Base-by-base conservation (phyloP, 1,140 invertebrate genomes). In the Nasonia longicornis region DNA sequence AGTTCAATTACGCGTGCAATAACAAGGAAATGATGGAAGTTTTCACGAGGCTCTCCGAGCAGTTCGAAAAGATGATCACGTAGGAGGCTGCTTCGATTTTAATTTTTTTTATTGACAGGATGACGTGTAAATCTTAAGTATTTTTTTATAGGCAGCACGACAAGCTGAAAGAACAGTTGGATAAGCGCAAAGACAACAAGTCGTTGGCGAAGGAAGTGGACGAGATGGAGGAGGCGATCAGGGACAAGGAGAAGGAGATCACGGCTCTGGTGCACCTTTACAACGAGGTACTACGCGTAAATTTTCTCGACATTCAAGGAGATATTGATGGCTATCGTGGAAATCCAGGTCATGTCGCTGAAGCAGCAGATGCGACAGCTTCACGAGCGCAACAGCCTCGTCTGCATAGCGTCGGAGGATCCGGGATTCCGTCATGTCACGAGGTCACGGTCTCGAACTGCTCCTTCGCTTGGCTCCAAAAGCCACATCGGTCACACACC, bases 161-260 rank as follows among this genome's bases (percentile, higher is more conserved):
- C 67, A 89, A 88, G 79, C 81, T 93, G 8, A 85, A 89, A 63
- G 85, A 79, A 42, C 74, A 87, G 63, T 66, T 83, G 45, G 85
- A 87, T 26, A 87, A 87, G 69, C 85, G 82, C 2, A 86, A 87
- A 8, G 87, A 88, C 63, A n/a, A 58, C 20, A 84, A 86, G 45
- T 80, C 85, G 10, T 66, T 88, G 29, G 52, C 84, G 8, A 87
- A 90, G 74, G 86, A 92, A 85, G 38, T 92, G 10, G 82, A 85
- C 45, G 77, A 83, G 29, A 38, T 92, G 26, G 92, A 93, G 74
- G 86, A 88, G 45, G 87, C 91, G 73, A 84, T 92, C 3, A 87
- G 82, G 29, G 86, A 83, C 1, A 92, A 92, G 85, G 91, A 92
- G 84, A 88, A 91, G 81, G 92, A 92, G 85, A 91, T 92, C 45